phyloP scores from a whole-genome alignment of 2,797 vertebrate genomes.

The Calcarius lapponicus region DNA sequence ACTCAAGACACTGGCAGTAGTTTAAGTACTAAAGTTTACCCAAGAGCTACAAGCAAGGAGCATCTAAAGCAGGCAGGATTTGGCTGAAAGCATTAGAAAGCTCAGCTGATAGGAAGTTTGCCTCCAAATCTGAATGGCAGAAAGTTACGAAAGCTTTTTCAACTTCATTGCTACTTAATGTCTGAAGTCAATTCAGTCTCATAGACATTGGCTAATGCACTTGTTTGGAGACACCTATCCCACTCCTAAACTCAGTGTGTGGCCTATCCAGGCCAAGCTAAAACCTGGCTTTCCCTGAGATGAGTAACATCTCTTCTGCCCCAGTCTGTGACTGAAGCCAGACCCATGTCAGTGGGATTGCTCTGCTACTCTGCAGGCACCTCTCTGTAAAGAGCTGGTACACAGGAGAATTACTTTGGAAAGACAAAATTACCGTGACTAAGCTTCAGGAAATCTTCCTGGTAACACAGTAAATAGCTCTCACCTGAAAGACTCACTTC shows the following conservation, averaged over 20 bases:
- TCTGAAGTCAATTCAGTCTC: background rate
- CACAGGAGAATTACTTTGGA: background rate
- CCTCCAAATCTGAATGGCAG: background rate
- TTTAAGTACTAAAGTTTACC: background rate
- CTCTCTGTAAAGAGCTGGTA: background rate
- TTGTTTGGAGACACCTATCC: background rate
- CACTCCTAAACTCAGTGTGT: background rate
- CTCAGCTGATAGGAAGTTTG: background rate
- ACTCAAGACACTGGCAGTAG: background rate
- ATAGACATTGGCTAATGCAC: background rate
- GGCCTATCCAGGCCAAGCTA: background rate
- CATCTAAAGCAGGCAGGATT: background rate
- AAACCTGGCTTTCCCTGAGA: background rate
- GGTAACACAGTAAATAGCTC: background rate
- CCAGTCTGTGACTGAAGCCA: background rate
- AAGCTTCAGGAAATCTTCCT: background rate
- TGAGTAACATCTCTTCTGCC: background rate
- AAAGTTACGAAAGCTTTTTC: background rate
- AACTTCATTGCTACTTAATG: background rate
- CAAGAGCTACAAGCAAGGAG: background rate
- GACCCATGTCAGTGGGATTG: background rate
- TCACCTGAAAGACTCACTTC: background rate
- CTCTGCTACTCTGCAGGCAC: background rate
- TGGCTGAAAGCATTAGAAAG: background rate
- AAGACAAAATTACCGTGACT: background rate